Conservation (phyloP, 2,888 invertebrate species). For the Cosmia pyralina region DNA sequence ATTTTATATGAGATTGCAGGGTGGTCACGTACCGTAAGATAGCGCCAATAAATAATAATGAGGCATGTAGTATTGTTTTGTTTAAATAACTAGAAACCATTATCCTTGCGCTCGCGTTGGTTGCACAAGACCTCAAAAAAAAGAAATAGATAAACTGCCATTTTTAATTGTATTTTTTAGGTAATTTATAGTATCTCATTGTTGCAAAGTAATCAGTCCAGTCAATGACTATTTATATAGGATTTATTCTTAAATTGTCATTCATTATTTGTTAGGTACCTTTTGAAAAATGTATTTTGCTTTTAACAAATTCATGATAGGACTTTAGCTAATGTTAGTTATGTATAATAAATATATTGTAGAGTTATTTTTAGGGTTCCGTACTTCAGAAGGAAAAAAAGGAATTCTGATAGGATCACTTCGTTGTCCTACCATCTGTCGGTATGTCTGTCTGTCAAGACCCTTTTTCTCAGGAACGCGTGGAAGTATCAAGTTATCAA, state of each 20-base stretch:
- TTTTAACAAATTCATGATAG: no score
- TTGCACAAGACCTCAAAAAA: conserved; percentile 32
- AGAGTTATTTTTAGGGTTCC: no score
- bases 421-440: no score
- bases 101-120: conserved; percentile 31
- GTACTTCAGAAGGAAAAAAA: no score
- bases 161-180: background rate
- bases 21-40: conserved; percentile 67
- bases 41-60: conserved; percentile 62
- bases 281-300: background rate
- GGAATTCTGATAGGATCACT: no score
- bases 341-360: no score
- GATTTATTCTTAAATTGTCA: background rate
- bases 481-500: no score
- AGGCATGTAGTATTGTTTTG: conserved; percentile 53
- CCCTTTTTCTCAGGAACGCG: no score
- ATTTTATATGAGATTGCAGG: conserved; percentile 45
- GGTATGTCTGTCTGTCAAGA: no score
- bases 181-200: background rate
- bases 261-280: background rate
- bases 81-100: conserved; percentile 52
- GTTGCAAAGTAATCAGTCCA: background rate
- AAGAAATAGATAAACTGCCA: background rate
- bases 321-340: background rate
- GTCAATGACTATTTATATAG: background rate